Evolutionary conservation across 1,140 invertebrate genomes (phyloP).

Genomic region (Zaprionus africanus): DNA sequence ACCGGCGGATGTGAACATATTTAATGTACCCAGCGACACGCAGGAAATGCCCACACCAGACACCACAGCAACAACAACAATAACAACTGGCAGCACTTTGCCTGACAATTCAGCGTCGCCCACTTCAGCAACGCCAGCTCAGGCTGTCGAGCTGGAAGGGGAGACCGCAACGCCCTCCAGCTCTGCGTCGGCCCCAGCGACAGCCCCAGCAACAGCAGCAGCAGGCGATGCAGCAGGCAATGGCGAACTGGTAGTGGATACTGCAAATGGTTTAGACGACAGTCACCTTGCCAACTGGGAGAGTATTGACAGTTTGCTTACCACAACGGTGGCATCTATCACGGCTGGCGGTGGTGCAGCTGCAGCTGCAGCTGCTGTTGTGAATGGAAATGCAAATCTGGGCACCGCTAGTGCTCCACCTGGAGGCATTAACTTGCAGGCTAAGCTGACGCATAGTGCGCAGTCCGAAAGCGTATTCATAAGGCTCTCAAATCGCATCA

Average conservation of each 20-base stretch:
- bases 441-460: constrained; percentile 83
- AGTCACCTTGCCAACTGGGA: constrained; percentile 73
- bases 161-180: constrained; percentile 1
- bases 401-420: constrained; percentile 10
- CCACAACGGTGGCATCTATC: constrained; percentile 67
- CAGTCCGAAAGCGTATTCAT: constrained; percentile 98
- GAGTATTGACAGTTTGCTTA: constrained; percentile 83
- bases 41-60: constrained; percentile 37
- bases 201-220: not conserved
- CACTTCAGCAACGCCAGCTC: constrained; percentile 18
- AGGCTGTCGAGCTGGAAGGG: constrained; percentile 42
- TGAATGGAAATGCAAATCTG: constrained; percentile 61
- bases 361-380: constrained; percentile 69
- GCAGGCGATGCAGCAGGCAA: constrained; percentile 26
- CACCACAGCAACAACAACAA: not conserved
- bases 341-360: constrained; percentile 69
- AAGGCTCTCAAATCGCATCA: constrained; percentile 97
- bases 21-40: constrained; percentile 67
- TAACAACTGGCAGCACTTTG: not conserved
- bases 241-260: constrained; percentile 44
- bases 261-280: constrained; percentile 52
- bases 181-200: not conserved
- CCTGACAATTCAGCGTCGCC: not conserved
- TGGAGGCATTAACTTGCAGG: constrained; percentile 57
- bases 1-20: constrained; percentile 76